Conservation (phyloP, 2,113 vertebrate genomes). For the Anser cygnoides region DNA sequence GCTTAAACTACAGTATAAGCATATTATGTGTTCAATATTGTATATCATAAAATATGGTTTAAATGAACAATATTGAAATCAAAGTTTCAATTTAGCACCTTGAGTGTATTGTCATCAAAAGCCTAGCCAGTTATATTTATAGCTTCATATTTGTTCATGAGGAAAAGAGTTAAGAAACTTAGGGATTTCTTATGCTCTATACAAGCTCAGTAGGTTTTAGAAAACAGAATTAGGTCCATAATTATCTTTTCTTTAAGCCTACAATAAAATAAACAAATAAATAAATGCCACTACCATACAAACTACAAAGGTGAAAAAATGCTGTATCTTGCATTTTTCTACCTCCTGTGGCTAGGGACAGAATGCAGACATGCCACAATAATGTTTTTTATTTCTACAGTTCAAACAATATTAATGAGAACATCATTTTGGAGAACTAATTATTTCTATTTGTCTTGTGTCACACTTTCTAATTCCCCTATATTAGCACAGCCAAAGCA, state of each 20-base stretch:
- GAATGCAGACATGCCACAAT: constrained; percentile 86
- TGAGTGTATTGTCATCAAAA: constrained; percentile 4
- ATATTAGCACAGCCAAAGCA: constrained; percentile 99
- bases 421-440: constrained; percentile 99
- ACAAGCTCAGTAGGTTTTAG: neutral
- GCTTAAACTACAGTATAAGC: constrained; percentile 10
- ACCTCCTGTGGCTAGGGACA: constrained; percentile 76
- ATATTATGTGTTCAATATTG: neutral
- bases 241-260: constrained; percentile 30
- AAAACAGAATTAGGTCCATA: neutral
- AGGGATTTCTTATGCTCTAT: neutral
- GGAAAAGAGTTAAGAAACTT: neutral
- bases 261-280: constrained; percentile 47
- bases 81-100: neutral
- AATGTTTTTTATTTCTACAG: constrained; percentile 90
- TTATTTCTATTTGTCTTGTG: constrained; percentile 99
- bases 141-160: neutral
- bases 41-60: constrained; percentile 42
- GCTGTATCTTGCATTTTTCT: constrained; percentile 70
- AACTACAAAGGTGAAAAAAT: constrained; percentile 72
- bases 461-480: constrained; percentile 99
- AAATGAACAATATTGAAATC: constrained; percentile 22
- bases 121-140: neutral
- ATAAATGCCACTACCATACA: constrained; percentile 15
- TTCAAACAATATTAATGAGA: constrained; percentile 96